Percentiles rank a stretch among this genome's conserved stretches.
phyloP scores from a whole-genome alignment of 2,113 vertebrate genomes.

The Antidorcas marsupialis region DNA sequence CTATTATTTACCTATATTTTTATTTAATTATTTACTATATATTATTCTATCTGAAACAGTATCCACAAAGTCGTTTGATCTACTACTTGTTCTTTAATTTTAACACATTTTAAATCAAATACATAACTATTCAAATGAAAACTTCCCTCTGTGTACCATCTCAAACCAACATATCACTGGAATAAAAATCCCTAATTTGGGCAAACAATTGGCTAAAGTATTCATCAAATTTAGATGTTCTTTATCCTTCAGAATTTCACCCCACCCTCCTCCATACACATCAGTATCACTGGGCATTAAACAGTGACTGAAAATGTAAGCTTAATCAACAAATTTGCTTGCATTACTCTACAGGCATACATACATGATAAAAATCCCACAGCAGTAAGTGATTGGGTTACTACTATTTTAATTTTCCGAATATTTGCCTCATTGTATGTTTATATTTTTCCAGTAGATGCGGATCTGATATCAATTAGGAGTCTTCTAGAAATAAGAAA shows the following conservation, averaged over 20 bases:
- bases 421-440: not conserved
- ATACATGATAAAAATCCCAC: not conserved
- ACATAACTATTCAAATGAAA: not conserved
- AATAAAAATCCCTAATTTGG: not conserved
- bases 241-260: not conserved
- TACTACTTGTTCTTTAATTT: not conserved
- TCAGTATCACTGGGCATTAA: not conserved
- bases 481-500: slow-evolving; percentile 5
- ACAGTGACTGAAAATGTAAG: not conserved
- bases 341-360: not conserved
- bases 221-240: not conserved
- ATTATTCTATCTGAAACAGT: not conserved
- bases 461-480: not conserved
- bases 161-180: not conserved
- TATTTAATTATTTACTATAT: not conserved
- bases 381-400: not conserved
- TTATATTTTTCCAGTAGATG: slow-evolving; percentile 20
- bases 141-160: not conserved
- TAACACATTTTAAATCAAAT: not conserved
- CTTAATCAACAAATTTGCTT: not conserved
- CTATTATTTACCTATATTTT: slow-evolving; percentile 6
- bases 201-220: not conserved
- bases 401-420: not conserved
- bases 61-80: not conserved
- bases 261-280: not conserved